phyloP scores from a whole-genome alignment of 2,113 vertebrate species.

The Rhinopomastus cyanomelas region DNA sequence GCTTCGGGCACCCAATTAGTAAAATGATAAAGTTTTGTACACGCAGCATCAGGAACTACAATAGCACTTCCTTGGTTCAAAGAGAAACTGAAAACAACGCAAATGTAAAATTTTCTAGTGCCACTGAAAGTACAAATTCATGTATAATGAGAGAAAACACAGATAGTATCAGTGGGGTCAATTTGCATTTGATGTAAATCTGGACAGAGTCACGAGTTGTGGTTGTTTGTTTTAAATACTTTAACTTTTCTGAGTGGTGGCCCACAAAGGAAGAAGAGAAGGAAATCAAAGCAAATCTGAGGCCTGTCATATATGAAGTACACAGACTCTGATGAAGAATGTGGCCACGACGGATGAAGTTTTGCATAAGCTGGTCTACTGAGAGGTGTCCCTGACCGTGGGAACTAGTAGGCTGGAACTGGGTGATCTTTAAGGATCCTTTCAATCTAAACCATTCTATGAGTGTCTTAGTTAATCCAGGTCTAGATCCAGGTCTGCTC shows the following conservation, averaged over 20 bases:
- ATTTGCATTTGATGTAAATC: neutral
- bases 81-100: neutral
- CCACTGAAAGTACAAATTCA: neutral
- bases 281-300: neutral
- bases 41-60: neutral
- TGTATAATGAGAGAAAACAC: neutral
- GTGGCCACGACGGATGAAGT: too few relatives aligned
- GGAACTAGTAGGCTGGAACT: too few relatives aligned
- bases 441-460: neutral
- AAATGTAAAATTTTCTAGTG: neutral
- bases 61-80: neutral
- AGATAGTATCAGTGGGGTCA: neutral
- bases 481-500: too few relatives aligned
- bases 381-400: too few relatives aligned
- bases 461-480: neutral
- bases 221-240: conserved; percentile 1
- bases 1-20: neutral
- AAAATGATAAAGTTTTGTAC: neutral
- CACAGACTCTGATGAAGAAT: neutral
- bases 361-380: too few relatives aligned
- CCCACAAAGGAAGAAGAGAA: neutral
- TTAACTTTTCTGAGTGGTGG: neutral
- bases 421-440: too few relatives aligned
- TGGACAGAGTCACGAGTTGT: neutral
- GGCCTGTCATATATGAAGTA: neutral